These are phyloP conservation scores for Amyelois transitella DNA, from an alignment of 1,140 invertebrate genomes.

Conservation along the genomic window DNA sequence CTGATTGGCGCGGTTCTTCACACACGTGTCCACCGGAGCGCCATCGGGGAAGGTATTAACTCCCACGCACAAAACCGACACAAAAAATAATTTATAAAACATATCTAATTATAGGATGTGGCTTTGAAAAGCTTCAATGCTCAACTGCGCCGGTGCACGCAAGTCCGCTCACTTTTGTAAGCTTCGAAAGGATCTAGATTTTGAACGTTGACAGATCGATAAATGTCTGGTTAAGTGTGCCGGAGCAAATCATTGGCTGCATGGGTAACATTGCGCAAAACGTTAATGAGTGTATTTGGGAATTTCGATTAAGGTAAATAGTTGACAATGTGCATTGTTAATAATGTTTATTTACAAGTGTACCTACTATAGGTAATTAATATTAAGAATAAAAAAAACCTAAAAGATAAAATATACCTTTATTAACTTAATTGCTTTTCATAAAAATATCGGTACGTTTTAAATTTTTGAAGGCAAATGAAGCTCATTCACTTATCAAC, in stretches of 20 bases:
- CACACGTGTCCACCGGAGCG: constrained; percentile 84
- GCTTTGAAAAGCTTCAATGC: constrained; percentile 21
- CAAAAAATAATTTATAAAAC: constrained; percentile 31
- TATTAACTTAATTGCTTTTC: too few relatives aligned
- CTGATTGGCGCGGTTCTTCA: constrained; percentile 81
- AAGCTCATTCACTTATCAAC: constrained; percentile 31
- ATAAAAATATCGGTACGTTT: too few relatives aligned
- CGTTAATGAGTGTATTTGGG: too few relatives aligned
- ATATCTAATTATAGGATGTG: constrained; percentile 20
- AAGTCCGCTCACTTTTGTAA: constrained; percentile 62
- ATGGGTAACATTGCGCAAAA: constrained; percentile 16
- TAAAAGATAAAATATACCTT: too few relatives aligned
- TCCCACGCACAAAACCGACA: constrained; percentile 36
- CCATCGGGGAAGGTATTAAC: constrained; percentile 80
- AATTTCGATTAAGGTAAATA: too few relatives aligned
- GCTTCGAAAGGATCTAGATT: constrained; percentile 62
- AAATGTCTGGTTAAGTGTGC: constrained; percentile 28
- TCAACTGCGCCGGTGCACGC: constrained; percentile 36
- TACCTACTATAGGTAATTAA: too few relatives aligned
- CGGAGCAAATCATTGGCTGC: constrained; percentile 10
- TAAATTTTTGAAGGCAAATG: background rate
- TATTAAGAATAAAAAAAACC: too few relatives aligned
- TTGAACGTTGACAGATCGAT: constrained; percentile 47
- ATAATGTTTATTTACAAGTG: too few relatives aligned
- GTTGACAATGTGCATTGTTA: too few relatives aligned